Base-by-base conservation (phyloP, 2,888 invertebrate species). In the Gortyna flavago region DNA sequence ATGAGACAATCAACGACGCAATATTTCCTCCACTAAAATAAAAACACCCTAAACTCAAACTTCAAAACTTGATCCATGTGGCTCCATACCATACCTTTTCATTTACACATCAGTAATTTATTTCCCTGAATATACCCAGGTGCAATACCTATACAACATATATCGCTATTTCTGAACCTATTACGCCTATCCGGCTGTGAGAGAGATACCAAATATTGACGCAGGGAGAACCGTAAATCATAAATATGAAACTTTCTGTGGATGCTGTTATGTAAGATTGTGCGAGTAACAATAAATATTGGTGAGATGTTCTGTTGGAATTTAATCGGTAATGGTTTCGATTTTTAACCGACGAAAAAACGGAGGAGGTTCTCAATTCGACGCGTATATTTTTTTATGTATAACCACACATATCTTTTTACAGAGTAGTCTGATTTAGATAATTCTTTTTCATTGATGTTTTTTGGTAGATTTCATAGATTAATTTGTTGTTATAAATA, bases 201-300 rank as follows among this genome's bases (percentile, higher is more conserved):
- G 88, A 86, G 88, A 88, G 88, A 88, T 88, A 90, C 87, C 89
- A 90, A 90, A 91, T 90, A 91, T 91, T 90, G 89, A 90, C 87
- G 86, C 81, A 85, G 89, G 87, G 84, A 77, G 79, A 85, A 87
- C 85, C 85, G 85, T 90, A 89, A 91, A 91, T 91, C 90, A 91
- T 86, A 85, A 85, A 88, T 89, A 88, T 88, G 86, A 86, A 88
- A 85, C 81, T 90, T 90, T 85, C 75, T 80, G 72, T 74, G 81
- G 86, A 79, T 86, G 71, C 71, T 75, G 81, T 87, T 83, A 81
- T 69, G 71, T 83, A 81, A 86, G 81, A 80, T 81, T 81, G 77
- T 71, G 72, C 67, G 66, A 80, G 85, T 79, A 79, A 79, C 81
- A 83, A 80, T 84, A 75, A 75, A 85, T 80, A 77, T 77, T 32